Evolutionary conservation across 64 coral and sea anemone species (phyloP).

Genomic region (Hydrozoanthus tunicans): DNA sequence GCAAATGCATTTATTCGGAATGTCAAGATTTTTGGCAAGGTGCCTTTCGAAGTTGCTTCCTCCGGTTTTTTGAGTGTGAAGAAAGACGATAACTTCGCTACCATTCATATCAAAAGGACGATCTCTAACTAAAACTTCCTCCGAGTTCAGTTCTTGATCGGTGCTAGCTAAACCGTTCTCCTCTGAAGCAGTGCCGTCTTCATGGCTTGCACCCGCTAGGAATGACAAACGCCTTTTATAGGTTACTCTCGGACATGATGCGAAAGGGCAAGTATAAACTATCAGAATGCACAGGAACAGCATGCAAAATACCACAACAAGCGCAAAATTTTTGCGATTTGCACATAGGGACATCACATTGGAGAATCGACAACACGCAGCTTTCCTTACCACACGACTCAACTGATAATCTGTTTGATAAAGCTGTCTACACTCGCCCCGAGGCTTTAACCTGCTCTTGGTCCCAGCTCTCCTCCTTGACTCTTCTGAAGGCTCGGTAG

Average conservation of each 20-base stretch:
- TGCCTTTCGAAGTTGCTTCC: constrained; percentile 92
- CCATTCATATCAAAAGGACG: constrained; percentile 52
- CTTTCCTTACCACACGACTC: neutral
- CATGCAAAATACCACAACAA: constrained; percentile 5
- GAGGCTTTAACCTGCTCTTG: neutral
- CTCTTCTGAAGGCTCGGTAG: neutral
- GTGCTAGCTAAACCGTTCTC: constrained; percentile 15
- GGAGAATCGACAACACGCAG: neutral
- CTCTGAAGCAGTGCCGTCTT: constrained; percentile 14
- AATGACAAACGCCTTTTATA: neutral
- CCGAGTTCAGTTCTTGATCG: neutral
- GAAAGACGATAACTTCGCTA: constrained; percentile 83
- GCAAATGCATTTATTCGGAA: constrained; percentile 71
- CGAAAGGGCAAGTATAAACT: constrained; percentile 40
- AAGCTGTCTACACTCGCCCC: too few species aligned
- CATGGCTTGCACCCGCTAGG: neutral
- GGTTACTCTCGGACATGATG: constrained; percentile 16
- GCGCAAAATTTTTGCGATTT: constrained; percentile 43
- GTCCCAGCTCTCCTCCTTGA: constrained; percentile 12
- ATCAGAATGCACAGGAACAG: constrained; percentile 28
- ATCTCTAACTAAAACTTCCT: constrained; percentile 17
- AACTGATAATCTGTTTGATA: neutral
- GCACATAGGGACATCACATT: constrained; percentile 57
- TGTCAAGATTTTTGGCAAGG: constrained; percentile 75
- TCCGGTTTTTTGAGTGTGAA: constrained; percentile 97